phyloP scores from a whole-genome alignment of 2,888 invertebrate species.

The Pyrrhosoma nymphula region DNA sequence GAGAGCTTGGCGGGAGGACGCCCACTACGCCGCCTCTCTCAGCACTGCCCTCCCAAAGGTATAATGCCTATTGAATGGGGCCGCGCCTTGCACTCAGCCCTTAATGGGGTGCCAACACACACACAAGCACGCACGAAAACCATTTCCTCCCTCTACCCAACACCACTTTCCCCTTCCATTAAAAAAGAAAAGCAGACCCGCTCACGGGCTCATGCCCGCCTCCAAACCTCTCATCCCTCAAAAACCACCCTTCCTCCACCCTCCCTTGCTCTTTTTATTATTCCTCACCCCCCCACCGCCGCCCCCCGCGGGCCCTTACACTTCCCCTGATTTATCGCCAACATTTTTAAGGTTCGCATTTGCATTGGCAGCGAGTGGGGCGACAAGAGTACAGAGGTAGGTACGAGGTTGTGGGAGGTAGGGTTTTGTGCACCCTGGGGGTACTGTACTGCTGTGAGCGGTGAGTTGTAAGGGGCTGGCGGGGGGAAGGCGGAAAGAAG shows the following conservation, averaged over 20 bases:
- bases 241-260: no score
- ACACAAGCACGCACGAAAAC: no score
- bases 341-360: conserved; percentile 39
- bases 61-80: conserved; percentile 33
- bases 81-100: conserved; percentile 42
- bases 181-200: not conserved
- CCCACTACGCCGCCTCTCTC: not conserved
- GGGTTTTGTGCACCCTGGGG: not conserved
- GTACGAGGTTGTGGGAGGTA: not conserved
- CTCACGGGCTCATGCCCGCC: no score
- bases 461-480: not conserved
- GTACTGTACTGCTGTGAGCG: not conserved
- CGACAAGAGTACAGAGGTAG: no score
- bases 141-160: no score
- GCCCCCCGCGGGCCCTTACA: not conserved
- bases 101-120: conserved; percentile 41
- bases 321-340: conserved; percentile 49
- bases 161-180: not conserved
- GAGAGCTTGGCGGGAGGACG: not conserved
- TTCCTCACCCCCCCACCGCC: not conserved
- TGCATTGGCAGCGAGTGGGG: conserved; percentile 27
- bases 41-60: not conserved
- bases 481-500: not conserved
- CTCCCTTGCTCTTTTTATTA: no score
- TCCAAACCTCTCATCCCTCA: no score